Base-by-base conservation (phyloP, 2,797 vertebrate genomes). In the Myripristis murdjan region DNA sequence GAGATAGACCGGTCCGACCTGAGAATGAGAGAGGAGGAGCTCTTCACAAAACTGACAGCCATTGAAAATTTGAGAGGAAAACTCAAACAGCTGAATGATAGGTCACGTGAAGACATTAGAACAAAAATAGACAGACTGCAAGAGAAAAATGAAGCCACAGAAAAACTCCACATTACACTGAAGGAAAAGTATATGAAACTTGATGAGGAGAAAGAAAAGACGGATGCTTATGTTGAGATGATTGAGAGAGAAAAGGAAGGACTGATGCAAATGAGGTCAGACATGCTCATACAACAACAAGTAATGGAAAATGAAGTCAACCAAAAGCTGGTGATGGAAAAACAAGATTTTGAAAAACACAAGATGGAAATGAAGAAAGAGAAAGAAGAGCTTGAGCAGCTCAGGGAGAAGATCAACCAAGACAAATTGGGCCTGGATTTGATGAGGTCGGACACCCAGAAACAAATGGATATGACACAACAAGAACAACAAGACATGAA, bases 101-200 rank as follows among this genome's bases (percentile, higher is more conserved):
- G 20, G 8, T 52, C 26, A 23, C 18, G 11, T 16, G 48, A 31
- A 1, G 43, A 70, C 5, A 54, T 33, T 10, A 43, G 12, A 37
- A 9, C 24, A 4, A 55, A 37, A 67, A 51, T 59, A n/a, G 26
- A 31, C 2, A 31, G 15, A 35, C 12, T 54, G 23, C 43, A 51
- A 5, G 48, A 73, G 18, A 61, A 70, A 1, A 70, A 54, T 22
- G 11, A 39, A 6, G 58, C 71, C 16, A 56, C 72, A 16, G 16
- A 62, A 22, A 56, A 26, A 47, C 4, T 55, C 2, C 33, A 7
- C 4, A 10, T 6, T 12, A 15, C 12, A 14, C 23, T 58, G 15
- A 7, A 44, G 41, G 1, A 44, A 11, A 10, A 44, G 39, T 14
- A 16, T 44, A 57, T 22, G 8, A 39, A 43, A 43, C 7, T 60